phyloP scores from a whole-genome alignment of 2,888 invertebrate species.

The Microdon myrmicae region DNA sequence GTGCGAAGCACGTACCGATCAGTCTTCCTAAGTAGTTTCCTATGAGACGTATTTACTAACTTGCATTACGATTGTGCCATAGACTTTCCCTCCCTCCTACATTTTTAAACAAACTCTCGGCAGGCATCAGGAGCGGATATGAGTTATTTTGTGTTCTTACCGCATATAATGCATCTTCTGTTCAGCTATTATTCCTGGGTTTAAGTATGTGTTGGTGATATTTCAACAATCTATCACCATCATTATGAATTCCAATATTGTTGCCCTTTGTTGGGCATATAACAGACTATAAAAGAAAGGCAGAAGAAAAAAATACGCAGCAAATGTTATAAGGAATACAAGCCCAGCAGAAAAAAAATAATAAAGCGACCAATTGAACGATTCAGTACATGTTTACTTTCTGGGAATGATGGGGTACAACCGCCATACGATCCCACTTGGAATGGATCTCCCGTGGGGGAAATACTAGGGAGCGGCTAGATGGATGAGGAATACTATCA shows the following conservation, averaged over 20 bases:
- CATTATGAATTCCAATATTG: constrained; percentile 44
- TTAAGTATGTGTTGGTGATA: constrained; percentile 19
- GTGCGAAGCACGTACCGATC: constrained; percentile 46
- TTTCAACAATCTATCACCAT: constrained; percentile 44
- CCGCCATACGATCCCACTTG: constrained; percentile 23
- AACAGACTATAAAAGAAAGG: constrained; percentile 2
- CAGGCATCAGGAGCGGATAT: constrained; percentile 37
- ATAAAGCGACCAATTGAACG: constrained; percentile 17
- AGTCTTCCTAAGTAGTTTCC: constrained; percentile 41
- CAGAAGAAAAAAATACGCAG: too few species aligned
- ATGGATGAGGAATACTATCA: constrained; percentile 18
- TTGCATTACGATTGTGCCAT: constrained; percentile 41
- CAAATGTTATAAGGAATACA: too few species aligned
- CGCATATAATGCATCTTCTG: constrained; percentile 34
- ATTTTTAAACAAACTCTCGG: constrained; percentile 28
- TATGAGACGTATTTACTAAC: constrained; percentile 42
- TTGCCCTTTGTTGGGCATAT: constrained; percentile 35
- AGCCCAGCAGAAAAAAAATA: too few species aligned
- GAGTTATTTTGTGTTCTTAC: constrained; percentile 41
- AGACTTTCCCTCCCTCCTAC: constrained; percentile 20
- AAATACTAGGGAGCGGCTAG: constrained; percentile 13
- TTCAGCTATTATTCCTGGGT: constrained; percentile 28
- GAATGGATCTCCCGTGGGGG: constrained; percentile 31
- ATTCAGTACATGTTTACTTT: constrained; percentile 31
- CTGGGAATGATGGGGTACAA: constrained; percentile 21